Evolutionary conservation across 2,113 vertebrate genomes (phyloP).

Genomic region (Lota lota): DNA sequence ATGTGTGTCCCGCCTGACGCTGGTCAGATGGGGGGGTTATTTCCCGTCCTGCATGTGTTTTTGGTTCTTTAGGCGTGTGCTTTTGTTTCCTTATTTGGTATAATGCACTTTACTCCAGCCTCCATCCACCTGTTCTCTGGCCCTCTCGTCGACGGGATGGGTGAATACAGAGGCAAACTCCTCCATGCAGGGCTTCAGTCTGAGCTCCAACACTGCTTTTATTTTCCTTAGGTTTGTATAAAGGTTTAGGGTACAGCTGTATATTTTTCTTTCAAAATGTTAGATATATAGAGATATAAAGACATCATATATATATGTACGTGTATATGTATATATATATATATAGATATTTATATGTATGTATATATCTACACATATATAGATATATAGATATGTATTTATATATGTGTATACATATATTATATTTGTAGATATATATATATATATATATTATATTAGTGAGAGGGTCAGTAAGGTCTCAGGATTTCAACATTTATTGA

Average conservation of each 20-base stretch:
- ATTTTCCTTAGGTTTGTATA: conserved; percentile 25
- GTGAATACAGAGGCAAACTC: conserved; percentile 36
- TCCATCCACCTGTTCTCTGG: conserved; percentile 56
- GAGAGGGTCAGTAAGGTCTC: conserved; percentile 53
- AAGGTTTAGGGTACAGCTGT: conserved; percentile 53
- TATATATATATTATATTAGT: background rate
- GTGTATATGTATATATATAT: too few species aligned
- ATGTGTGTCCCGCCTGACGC: conserved; percentile 48
- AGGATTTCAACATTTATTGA: conserved; percentile 43
- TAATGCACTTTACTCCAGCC: conserved; percentile 71
- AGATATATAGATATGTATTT: too few species aligned
- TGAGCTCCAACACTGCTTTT: conserved; percentile 54
- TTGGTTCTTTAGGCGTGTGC: conserved; percentile 45
- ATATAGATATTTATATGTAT: too few species aligned
- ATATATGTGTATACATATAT: too few species aligned
- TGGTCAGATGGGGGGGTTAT: conserved; percentile 29
- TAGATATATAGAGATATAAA: conserved; percentile 28
- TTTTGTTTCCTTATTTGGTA: conserved; percentile 59
- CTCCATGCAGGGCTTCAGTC: conserved; percentile 67
- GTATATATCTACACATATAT: too few species aligned
- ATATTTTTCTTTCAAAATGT: conserved; percentile 52
- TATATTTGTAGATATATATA: conserved; percentile 37
- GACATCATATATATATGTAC: too few species aligned
- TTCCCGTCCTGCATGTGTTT: conserved; percentile 57
- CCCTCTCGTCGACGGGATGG: conserved; percentile 32